A percentile compares a stretch with the other conserved stretches of the same genome.
These are phyloP conservation scores for Coboldia fuscipes DNA, from an alignment of 1,140 invertebrate genomes.

Conservation along the genomic window DNA sequence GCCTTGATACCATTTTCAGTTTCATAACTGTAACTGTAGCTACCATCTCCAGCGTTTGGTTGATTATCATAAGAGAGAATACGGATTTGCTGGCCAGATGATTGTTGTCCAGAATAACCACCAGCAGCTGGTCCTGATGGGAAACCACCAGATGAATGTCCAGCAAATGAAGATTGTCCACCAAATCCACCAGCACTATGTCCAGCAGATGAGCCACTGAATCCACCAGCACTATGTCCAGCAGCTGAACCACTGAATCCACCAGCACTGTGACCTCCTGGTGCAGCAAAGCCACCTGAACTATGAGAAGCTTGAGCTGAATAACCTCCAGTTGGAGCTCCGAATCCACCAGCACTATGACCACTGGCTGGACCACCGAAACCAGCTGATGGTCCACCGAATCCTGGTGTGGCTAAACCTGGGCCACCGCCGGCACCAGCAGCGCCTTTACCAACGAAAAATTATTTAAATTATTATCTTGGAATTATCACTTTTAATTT, in stretches of 20 bases:
- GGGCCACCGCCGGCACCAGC: slow-evolving; percentile 14
- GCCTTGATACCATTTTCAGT: slow-evolving; percentile 47
- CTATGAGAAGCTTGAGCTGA: slow-evolving; percentile 9
- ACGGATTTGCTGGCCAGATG: slow-evolving; percentile 18
- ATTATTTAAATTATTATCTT: not conserved
- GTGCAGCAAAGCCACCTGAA: no score
- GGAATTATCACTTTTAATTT: not conserved
- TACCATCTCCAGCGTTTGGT: slow-evolving; percentile 28
- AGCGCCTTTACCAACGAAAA: slow-evolving; percentile 10
- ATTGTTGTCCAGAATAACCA: slow-evolving; percentile 8
- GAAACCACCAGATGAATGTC: slow-evolving; percentile 6
- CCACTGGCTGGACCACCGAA: slow-evolving; percentile 11
- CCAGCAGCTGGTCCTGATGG: slow-evolving; percentile 9
- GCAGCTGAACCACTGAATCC: slow-evolving; percentile 3
- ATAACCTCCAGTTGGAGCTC: slow-evolving; percentile 10
- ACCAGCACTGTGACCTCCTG: not conserved
- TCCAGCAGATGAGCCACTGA: slow-evolving; percentile 1
- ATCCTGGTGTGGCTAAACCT: slow-evolving; percentile 17
- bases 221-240: not conserved
- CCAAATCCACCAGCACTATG: slow-evolving; percentile 1
- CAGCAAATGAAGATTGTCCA: slow-evolving; percentile 1
- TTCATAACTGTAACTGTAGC: slow-evolving; percentile 25
- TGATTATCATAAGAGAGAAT: slow-evolving; percentile 31
- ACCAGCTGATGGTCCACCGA: slow-evolving; percentile 4
- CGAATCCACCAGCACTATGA: slow-evolving; percentile 13